These are phyloP conservation scores for Riptortus pedestris DNA, from an alignment of 1,140 invertebrate genomes.

Conservation along the genomic window DNA sequence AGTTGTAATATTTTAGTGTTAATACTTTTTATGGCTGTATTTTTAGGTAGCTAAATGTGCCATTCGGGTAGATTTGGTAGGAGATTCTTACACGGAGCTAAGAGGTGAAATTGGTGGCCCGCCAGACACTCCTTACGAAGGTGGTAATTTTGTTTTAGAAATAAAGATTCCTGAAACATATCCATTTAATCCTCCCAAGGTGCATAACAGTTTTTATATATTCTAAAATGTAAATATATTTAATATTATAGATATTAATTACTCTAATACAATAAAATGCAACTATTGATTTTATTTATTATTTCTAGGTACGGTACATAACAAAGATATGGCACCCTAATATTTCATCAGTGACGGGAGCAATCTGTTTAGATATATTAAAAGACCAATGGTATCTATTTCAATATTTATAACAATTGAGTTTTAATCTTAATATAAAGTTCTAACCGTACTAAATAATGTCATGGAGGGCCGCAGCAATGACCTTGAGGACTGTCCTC, in stretches of 20 bases:
- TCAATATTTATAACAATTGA: background rate
- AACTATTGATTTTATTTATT: background rate
- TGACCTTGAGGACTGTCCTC: slow-evolving; percentile 92
- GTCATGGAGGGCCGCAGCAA: slow-evolving; percentile 79
- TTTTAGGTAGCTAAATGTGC: slow-evolving; percentile 77
- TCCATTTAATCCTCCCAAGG: slow-evolving; percentile 98
- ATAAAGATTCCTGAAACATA: slow-evolving; percentile 98
- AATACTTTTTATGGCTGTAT: too few relatives aligned
- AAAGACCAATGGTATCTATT: slow-evolving; percentile 88
- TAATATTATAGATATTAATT: slow-evolving; percentile 20
- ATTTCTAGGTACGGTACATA: slow-evolving; percentile 68
- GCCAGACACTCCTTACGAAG: slow-evolving; percentile 94
- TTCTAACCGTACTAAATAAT: background rate
- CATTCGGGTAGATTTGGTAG: slow-evolving; percentile 83
- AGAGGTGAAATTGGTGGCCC: slow-evolving; percentile 85
- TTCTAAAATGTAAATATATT: slow-evolving; percentile 1
- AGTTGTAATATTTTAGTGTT: background rate
- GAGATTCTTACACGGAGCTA: slow-evolving; percentile 84
- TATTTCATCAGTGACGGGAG: slow-evolving; percentile 96
- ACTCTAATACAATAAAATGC: background rate
- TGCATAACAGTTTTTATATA: too few relatives aligned
- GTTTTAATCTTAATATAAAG: background rate
- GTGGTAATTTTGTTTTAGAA: slow-evolving; percentile 84
- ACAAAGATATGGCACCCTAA: slow-evolving; percentile 99
- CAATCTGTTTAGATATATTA: slow-evolving; percentile 97